A percentile compares a stretch with the other conserved stretches of the same genome.
phyloP scores from a whole-genome alignment of 2,888 invertebrate genomes.

The Philereme transversata region DNA sequence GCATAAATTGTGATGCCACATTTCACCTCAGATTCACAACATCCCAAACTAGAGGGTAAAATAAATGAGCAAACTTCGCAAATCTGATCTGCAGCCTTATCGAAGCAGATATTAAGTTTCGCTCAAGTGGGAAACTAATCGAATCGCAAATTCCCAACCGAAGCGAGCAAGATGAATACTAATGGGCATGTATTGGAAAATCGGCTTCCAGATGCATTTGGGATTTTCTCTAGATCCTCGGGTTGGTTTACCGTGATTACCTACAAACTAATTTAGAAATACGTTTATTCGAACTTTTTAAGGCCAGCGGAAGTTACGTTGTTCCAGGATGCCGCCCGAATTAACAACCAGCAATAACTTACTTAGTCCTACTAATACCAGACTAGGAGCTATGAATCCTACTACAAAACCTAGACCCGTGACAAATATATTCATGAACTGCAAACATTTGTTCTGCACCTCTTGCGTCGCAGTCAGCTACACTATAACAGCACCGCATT shows the following conservation, averaged over 20 bases:
- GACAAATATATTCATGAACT: no score
- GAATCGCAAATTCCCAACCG: constrained; percentile 32
- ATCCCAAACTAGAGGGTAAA: constrained; percentile 9
- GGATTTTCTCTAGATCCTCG: constrained; percentile 26
- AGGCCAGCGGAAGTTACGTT: no score
- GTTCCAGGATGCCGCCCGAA: no score
- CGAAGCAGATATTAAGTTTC: constrained; percentile 38
- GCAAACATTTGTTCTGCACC: no score
- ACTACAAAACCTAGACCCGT: no score
- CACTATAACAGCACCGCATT: no score
- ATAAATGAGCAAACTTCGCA: constrained; percentile 23
- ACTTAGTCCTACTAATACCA: no score
- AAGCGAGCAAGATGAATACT: constrained; percentile 37
- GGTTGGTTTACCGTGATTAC: constrained; percentile 9
- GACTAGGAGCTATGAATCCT: no score
- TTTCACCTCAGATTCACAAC: not conserved
- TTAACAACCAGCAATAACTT: no score
- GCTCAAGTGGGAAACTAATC: constrained; percentile 34
- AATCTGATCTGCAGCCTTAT: constrained; percentile 35
- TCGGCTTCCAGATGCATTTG: constrained; percentile 29
- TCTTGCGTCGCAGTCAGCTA: no score
- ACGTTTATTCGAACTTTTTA: not conserved
- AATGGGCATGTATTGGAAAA: constrained; percentile 35
- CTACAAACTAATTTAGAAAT: not conserved
- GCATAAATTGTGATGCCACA: no score